A percentile compares a stretch with the other conserved stretches of the same genome.
These are phyloP conservation scores for Napeogenes inachia DNA, from an alignment of 2,888 invertebrate species.

Conservation along the genomic window DNA sequence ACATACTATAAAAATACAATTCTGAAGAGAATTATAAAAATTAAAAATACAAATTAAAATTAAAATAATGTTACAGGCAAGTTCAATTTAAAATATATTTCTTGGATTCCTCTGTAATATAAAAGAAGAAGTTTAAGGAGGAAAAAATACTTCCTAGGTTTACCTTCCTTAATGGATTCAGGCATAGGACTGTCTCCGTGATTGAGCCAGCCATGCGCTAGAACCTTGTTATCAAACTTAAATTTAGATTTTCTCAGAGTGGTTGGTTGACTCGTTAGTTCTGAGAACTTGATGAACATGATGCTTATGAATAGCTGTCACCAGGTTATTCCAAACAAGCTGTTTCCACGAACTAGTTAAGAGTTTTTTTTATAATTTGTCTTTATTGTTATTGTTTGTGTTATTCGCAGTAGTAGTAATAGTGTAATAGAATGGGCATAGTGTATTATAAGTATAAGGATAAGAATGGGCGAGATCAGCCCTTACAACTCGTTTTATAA, in stretches of 20 bases:
- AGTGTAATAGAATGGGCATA: too few relatives aligned
- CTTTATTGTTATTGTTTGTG: too few relatives aligned
- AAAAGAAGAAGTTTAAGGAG: not conserved
- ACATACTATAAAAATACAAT: too few relatives aligned
- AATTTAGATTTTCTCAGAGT: constrained; percentile 61
- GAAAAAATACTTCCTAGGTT: constrained; percentile 9
- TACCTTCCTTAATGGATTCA: constrained; percentile 74
- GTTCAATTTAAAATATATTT: not conserved
- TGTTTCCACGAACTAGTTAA: not conserved
- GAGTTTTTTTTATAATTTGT: too few relatives aligned
- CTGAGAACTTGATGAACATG: constrained; percentile 59
- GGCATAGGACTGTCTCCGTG: constrained; percentile 76
- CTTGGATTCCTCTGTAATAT: not conserved
- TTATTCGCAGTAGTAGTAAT: too few relatives aligned
- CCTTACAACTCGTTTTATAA: too few relatives aligned
- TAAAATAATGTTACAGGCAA: too few relatives aligned
- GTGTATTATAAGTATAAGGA: too few relatives aligned
- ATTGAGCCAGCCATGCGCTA: constrained; percentile 79
- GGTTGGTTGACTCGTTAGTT: constrained; percentile 55
- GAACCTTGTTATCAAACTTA: constrained; percentile 65
- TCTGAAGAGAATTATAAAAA: too few relatives aligned
- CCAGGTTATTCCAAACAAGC: constrained; percentile 27
- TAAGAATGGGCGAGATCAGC: too few relatives aligned
- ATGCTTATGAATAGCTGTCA: constrained; percentile 54
- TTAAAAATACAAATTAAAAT: too few relatives aligned